Evolutionary conservation across 2,888 invertebrate species (phyloP).

Genomic region (Yponomeuta malinellus): DNA sequence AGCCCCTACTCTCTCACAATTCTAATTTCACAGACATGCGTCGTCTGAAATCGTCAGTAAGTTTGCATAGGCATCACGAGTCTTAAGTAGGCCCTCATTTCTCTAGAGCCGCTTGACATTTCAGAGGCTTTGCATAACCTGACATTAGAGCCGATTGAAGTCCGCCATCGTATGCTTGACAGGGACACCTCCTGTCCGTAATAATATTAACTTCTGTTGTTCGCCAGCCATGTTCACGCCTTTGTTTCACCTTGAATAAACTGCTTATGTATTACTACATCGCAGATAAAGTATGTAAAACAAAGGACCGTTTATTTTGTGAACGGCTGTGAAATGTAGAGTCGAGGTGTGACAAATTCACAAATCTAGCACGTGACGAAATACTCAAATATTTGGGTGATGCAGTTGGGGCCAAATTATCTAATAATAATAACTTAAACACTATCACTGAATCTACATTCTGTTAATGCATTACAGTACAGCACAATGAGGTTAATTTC

Average conservation of each 20-base stretch:
- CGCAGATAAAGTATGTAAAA: background rate
- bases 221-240: background rate
- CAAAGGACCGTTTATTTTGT: background rate
- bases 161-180: constrained; percentile 30
- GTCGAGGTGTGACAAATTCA: background rate
- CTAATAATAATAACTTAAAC: too few relatives aligned
- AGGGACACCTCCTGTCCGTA: constrained; percentile 27
- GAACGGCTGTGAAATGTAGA: background rate
- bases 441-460: too few relatives aligned
- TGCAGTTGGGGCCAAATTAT: too few relatives aligned
- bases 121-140: constrained; percentile 53
- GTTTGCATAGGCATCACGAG: background rate
- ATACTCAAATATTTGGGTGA: too few relatives aligned
- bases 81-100: background rate
- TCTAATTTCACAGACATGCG: too few relatives aligned
- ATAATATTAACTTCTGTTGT: constrained; percentile 1
- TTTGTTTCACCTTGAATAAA: constrained; percentile 2
- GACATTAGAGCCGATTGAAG: constrained; percentile 49
- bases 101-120: constrained; percentile 35
- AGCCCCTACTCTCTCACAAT: background rate
- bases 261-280: background rate
- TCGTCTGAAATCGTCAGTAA: background rate
- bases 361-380: background rate
- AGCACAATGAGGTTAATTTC: too few relatives aligned
- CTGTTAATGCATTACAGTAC: too few relatives aligned